Evolutionary conservation across 53 echinoderm and acorn worm species (phyloP), one percentile per base, ranked within the genome.

Genomic region (Henricia sp.): DNA sequence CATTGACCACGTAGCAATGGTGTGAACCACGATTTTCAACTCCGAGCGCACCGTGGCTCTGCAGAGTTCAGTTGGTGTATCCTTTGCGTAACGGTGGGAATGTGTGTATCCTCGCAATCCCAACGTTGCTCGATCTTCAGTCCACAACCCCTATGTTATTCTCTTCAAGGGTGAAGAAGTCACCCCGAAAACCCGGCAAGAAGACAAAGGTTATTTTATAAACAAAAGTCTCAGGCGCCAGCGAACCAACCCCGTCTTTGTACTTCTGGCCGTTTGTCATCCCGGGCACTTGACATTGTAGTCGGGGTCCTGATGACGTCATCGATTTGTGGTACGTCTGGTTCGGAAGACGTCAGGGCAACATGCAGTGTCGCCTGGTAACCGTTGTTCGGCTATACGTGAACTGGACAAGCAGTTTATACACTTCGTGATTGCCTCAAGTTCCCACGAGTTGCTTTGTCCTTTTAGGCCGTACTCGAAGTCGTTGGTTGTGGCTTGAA

Each of bases 121-220:
- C 30, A 19, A 29, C 64, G 29, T 27, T 58, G 19, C 35, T 19
- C 64, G 29, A 19, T 36, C 26, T 21, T 73, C 53, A 32, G 33
- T 6, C 27, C 23, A n/a, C 50, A 29, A 20, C 17, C 28, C 14
- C 35, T 23, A 50, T 36, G 73, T 53, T 73, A 54, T 33, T 73
- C 54, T 21, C 73, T n/a, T 54, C 34, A n/a, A 37, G 21, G 76
- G 76, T 76, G 37, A 57, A 76, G 76, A 56, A 56, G 76, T 76
- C 76, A 76, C 59, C 76, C 2, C 51, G 16, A 52, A 19, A 72
- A 72, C 72, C 51, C 52, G 21, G 35, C 72, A n/a, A 72, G 59
- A 76, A 76, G 76, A 76, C 76, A 76, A 76, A 76, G 76, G 76
- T 76, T 76, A 76, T 29, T 76, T 76, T 76, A 76, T 76, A 76